Conservation (phyloP, 2,888 invertebrate genomes). For the Branchipolynoe longqiensis region DNA sequence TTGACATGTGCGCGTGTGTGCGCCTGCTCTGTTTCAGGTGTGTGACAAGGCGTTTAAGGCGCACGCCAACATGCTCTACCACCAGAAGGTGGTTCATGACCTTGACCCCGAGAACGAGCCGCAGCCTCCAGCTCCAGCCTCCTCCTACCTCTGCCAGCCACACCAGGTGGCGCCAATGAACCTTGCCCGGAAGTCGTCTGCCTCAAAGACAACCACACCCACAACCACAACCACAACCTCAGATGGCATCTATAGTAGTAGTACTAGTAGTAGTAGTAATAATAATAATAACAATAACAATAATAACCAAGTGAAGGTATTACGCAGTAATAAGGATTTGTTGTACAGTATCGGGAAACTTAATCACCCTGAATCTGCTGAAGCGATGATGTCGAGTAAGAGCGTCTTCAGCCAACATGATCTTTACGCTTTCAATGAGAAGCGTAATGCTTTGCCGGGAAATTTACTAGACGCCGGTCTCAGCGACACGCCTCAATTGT, state of each 20-base stretch:
- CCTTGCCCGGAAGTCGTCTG: constrained; percentile 21
- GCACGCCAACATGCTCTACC: constrained; percentile 78
- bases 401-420: background rate
- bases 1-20: background rate
- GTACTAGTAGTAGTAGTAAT: too few relatives aligned
- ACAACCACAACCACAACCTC: too few relatives aligned
- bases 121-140: constrained; percentile 35
- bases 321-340: background rate
- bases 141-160: background rate
- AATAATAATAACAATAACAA: background rate
- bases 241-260: background rate
- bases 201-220: background rate
- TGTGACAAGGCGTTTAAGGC: constrained; percentile 76
- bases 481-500: constrained; percentile 1
- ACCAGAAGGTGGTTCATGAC: constrained; percentile 77
- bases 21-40: constrained; percentile 39
- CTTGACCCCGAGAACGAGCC: constrained; percentile 64
- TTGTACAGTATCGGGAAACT: constrained; percentile 6
- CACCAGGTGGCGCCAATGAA: constrained; percentile 37
- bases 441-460: background rate
- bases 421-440: background rate
- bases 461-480: background rate
- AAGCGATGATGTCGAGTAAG: background rate
- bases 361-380: too few relatives aligned
- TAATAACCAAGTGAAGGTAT: background rate